Evolutionary conservation across 1,140 invertebrate species (phyloP).

Genomic region (Pseudomyrmex pallidus): DNA sequence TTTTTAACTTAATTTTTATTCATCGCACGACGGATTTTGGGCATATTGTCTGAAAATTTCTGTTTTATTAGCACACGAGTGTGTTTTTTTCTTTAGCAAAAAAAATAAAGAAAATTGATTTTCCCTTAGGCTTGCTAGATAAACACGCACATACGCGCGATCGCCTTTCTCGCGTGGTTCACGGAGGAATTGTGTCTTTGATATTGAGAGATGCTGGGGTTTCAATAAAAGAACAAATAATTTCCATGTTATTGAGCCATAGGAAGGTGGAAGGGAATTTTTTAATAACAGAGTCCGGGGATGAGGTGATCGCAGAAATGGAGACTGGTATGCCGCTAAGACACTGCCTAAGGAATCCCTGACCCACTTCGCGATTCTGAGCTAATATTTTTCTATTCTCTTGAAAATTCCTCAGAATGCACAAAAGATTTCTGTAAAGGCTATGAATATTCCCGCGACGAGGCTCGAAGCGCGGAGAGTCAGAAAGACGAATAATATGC

Average conservation of each 20-base stretch:
- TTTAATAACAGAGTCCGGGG: conserved; percentile 67
- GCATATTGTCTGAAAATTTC: not conserved
- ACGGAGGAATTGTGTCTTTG: conserved; percentile 66
- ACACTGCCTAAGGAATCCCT: conserved; percentile 70
- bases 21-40: not conserved
- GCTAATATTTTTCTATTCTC: conserved; percentile 72
- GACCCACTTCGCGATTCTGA: conserved; percentile 66
- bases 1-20: not conserved
- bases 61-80: conserved; percentile 27
- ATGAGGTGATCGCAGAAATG: conserved; percentile 66
- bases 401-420: conserved; percentile 46
- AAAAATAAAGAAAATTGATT: conserved; percentile 19
- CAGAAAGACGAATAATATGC: conserved; percentile 14
- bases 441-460: conserved; percentile 61
- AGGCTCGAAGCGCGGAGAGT: conserved; percentile 14
- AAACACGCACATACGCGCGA: conserved; percentile 42
- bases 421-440: conserved; percentile 53
- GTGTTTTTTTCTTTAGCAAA: not conserved
- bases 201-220: conserved; percentile 68
- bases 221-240: conserved; percentile 70
- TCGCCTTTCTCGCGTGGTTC: conserved; percentile 52
- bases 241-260: conserved; percentile 71
- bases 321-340: conserved; percentile 67
- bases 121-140: conserved; percentile 11
- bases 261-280: conserved; percentile 70